Base-by-base conservation (phyloP, 2,888 invertebrate genomes). In the Aplocera efformata region DNA sequence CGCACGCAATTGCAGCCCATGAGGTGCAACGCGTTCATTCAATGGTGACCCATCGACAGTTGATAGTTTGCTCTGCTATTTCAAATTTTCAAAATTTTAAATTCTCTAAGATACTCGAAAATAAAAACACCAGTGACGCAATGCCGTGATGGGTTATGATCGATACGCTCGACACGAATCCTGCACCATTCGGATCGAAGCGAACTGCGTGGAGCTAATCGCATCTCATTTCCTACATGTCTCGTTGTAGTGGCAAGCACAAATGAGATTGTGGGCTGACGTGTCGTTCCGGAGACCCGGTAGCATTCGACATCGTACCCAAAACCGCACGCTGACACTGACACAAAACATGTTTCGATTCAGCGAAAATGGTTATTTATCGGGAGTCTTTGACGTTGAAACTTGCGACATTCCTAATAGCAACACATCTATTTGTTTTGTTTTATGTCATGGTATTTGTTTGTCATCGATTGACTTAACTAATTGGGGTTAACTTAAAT, bases 171-270 rank as follows among this genome's bases (percentile, higher is more conserved):
- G 39, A 32, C 39, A 28, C 39, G 13, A 32, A 32, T 39, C 35
- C 39, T 32, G 34, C 34, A 44, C 28, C 35, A 38, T 25, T 32
- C 29, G 30, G 40, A 40, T 40, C 40, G 45, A 45, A 36, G 26
- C 32, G 40, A 36, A 45, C 63, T 67, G 67, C 61, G 70, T 75
- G 61, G n/a, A 72, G 74, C 71, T 79, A 80, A 79, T 80, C 74
- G 71, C 67, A 72, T 72, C 78, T 79, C 72, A 81, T 80, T 81
- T 79, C 81, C 82, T 73, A 64, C 71, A 55, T 73, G 78, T 79
- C 76, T 68, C 65, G 66, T 67, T 72, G 71, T 73, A 72, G 72
- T 72, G 67, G 72, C 68, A 72, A 72, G 67, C 75, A 68, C 69
- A 75, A 79, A 77, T 79, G 78, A 76, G 75, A 79, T 80, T 77